Base-by-base conservation (phyloP, 2,113 vertebrate genomes). In the Hippocampus mohnikei region DNA sequence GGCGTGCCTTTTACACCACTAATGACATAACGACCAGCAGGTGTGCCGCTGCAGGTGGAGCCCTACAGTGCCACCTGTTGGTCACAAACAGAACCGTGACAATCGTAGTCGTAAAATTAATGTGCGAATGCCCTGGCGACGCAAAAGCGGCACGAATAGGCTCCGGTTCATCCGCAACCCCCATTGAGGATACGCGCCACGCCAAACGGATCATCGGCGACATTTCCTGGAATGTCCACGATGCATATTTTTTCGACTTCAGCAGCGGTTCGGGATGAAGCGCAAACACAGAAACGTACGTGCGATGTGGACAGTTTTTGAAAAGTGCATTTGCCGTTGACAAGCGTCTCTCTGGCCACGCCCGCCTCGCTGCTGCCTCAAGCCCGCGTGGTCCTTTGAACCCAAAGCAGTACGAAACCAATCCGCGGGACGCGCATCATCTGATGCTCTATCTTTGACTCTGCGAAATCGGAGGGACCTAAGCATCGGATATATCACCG, bases 301-400 rank as follows among this genome's bases (percentile, higher is more conserved):
- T 6, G 27, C 16, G 44, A 55, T 63, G 10, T 33, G 65, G 52
- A 72, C 59, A 67, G 18, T 1, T 20, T 48, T 33, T 16, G 29
- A 40, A 69, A 69, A 21, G 33, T 66, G 55, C 29, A 33, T 66
- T 29, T 73, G 40, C 67, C 9, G 29, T 29, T 29, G 3, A 29
- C 64, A 55, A 46, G 73, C 65, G 66, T n/a, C 73, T 73, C 65
- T 74, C 76, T 63, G 59, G 42, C 50, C 67, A 55, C 76, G 37
- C 62, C 62, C 6, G n/a, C 90, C 85, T 85, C 82, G 80, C 74
- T 60, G 80, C 87, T 87, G 88, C 90, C 90, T 91, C 84, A 91
- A 87, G 81, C 83, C 62, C 25, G 62, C 41, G 13, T 70, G 66
- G 65, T 78, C 75, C 58, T 75, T 62, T 73, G 76, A 29, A 29